A percentile compares a stretch with the other conserved stretches of the same genome.
Conservation (phyloP, 1,140 invertebrate genomes). For the Hetaerina americana region DNA sequence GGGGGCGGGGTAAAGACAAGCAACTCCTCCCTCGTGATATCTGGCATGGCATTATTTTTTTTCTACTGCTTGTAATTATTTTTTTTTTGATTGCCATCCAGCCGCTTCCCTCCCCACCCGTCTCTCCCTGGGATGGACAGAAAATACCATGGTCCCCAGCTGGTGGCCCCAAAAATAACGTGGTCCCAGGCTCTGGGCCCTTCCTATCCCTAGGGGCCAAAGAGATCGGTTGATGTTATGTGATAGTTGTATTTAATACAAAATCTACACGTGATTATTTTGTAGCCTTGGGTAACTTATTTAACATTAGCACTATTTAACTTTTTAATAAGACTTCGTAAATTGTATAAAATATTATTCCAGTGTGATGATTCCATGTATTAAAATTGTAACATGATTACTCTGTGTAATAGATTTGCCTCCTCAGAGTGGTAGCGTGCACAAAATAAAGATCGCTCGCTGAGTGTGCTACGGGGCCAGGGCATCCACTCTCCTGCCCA, state of each 20-base stretch:
- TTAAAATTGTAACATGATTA: background rate
- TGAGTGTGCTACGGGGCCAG: background rate
- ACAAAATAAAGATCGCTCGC: background rate
- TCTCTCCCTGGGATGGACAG: background rate
- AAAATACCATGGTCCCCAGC: background rate
- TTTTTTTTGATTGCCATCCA: background rate
- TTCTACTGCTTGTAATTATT: background rate
- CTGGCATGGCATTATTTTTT: background rate
- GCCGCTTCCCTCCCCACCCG: background rate
- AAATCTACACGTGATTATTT: constrained; percentile 19
- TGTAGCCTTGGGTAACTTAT: constrained; percentile 19
- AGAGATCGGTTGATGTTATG: constrained; percentile 17
- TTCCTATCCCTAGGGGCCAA: constrained; percentile 5
- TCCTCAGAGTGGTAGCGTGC: constrained; percentile 7
- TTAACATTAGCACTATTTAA: constrained; percentile 19
- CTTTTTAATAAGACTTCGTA: constrained; percentile 18
- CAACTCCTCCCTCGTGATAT: background rate
- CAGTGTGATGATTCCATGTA: constrained; percentile 16
- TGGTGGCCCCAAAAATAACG: background rate
- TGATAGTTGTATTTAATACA: constrained; percentile 19
- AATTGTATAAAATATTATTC: constrained; percentile 17
- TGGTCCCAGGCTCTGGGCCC: no score
- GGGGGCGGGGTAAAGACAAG: background rate
- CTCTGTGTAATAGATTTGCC: constrained; percentile 4
- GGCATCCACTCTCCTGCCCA: background rate